Evolutionary conservation across 2,888 invertebrate genomes (phyloP).

Genomic region (Lobophora halterata): DNA sequence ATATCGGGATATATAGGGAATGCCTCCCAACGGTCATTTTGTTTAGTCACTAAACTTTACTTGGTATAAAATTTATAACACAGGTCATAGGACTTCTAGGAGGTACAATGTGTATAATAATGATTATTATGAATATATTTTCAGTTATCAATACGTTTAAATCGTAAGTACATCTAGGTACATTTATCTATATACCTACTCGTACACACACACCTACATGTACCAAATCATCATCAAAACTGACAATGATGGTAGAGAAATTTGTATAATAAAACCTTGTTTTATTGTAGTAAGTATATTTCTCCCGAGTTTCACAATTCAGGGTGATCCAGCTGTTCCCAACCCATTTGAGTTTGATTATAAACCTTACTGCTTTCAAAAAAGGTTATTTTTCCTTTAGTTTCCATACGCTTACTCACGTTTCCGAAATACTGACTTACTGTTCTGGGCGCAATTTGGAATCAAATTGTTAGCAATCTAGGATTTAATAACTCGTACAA

Average conservation of each 20-base stretch:
- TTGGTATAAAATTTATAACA: too few relatives aligned
- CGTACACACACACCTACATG: too few relatives aligned
- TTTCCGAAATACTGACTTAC: slow-evolving; percentile 30
- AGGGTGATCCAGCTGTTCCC: slow-evolving; percentile 22
- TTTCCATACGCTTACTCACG: slow-evolving; percentile 15
- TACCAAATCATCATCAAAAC: too few relatives aligned
- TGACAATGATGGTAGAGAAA: slow-evolving; percentile 9
- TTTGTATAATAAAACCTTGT: slow-evolving; percentile 8
- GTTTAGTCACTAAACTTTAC: too few relatives aligned
- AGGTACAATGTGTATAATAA: too few relatives aligned
- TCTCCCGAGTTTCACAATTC: slow-evolving; percentile 10
- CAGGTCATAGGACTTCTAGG: too few relatives aligned
- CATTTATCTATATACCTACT: too few relatives aligned
- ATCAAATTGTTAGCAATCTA: slow-evolving; percentile 7
- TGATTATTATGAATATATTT: too few relatives aligned
- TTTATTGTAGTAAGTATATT: slow-evolving; percentile 18
- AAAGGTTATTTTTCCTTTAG: slow-evolving; percentile 6
- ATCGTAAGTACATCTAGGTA: too few relatives aligned
- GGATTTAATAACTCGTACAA: slow-evolving; percentile 33
- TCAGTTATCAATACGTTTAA: too few relatives aligned
- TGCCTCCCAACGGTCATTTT: too few relatives aligned
- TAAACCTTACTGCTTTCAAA: slow-evolving; percentile 1
- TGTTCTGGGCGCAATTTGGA: slow-evolving; percentile 19
- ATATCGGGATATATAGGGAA: too few relatives aligned
- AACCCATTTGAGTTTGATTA: slow-evolving; percentile 1